Conservation (phyloP, 2,113 vertebrate genomes). For the Sphyrna mokarran region DNA sequence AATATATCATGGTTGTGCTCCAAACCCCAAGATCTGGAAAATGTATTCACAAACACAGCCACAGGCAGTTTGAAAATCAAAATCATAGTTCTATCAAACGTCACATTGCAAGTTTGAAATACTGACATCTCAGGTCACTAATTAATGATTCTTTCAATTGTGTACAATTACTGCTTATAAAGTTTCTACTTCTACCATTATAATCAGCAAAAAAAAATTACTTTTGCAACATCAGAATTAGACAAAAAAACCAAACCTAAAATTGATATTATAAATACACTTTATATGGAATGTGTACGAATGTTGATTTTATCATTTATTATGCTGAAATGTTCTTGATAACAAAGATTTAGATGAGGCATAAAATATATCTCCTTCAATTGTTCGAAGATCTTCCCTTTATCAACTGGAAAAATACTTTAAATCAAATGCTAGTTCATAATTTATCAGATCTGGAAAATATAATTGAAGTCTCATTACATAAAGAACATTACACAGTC, state of each 20-base stretch:
- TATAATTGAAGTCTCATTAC: not conserved
- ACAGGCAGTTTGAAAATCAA: not conserved
- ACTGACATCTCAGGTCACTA: not conserved
- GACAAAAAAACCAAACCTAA: not conserved
- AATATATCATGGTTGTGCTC: too few relatives aligned
- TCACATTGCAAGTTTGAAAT: not conserved
- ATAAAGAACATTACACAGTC: not conserved
- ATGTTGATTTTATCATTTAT: not conserved
- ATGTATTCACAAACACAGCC: not conserved
- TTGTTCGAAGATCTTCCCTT: not conserved
- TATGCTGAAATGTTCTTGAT: not conserved
- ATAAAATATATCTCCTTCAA: not conserved
- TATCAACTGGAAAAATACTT: not conserved
- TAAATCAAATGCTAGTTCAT: not conserved
- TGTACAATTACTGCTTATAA: not conserved
- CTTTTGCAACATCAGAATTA: not conserved
- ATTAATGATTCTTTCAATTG: not conserved
- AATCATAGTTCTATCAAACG: not conserved
- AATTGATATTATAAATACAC: not conserved
- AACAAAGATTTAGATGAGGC: not conserved
- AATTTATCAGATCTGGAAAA: not conserved
- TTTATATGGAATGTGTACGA: not conserved
- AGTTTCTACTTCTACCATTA: not conserved
- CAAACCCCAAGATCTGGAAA: not conserved
- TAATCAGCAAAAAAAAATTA: not conserved